Evolutionary conservation across 2,797 vertebrate species (phyloP), one percentile per base, ranked within the genome.

Genomic region (Rhinoraja longicauda): DNA sequence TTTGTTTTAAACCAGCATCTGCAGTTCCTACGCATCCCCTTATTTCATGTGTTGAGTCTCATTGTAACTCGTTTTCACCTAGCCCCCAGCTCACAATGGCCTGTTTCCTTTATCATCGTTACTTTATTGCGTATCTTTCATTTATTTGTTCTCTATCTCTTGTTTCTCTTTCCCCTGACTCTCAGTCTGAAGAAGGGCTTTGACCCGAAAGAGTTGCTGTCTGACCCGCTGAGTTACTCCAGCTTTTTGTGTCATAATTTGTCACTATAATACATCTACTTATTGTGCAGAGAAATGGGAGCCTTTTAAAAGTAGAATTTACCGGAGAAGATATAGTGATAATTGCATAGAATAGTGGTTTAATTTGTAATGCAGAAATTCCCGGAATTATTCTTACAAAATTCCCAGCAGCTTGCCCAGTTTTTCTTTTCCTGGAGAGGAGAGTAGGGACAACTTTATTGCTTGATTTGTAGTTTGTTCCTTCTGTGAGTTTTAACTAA

Each of bases 391-490:
- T 6, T 15, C 57, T 17, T 86, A 17, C 1, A 36, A 64, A 67
- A 67, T 19, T 57, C 70, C 45, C 19, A 72, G 21, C 17, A 91
- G 4, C 70, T 91, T 5, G 72, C 2, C 17, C 24, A 62, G 64
- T 72, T 88, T 70, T 57, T 29, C 45, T 53, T 4, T 24, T 45
- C 70, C 17, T 1, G 10, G 62, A n/a, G n/a, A 19, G 4, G 29
- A 36, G 70, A 70, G 26, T 36, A 29, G 39, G 26, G 92, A 53
- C 10, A n/a, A 92, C 57, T 86, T 86, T 92, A 92, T 92, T 92
- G 90, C 67, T 13, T 92, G 36, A 91, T 72, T n/a, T 29, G 67
- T n/a, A 45, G 2, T n/a, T 72, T 70, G 67, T 91, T 73, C 36
- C 36, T 26, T 29, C 17, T 13, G 24, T 73, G 70, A 45, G 92